phyloP scores from a whole-genome alignment of 2,888 invertebrate genomes.

The Palloptera scutellata region DNA sequence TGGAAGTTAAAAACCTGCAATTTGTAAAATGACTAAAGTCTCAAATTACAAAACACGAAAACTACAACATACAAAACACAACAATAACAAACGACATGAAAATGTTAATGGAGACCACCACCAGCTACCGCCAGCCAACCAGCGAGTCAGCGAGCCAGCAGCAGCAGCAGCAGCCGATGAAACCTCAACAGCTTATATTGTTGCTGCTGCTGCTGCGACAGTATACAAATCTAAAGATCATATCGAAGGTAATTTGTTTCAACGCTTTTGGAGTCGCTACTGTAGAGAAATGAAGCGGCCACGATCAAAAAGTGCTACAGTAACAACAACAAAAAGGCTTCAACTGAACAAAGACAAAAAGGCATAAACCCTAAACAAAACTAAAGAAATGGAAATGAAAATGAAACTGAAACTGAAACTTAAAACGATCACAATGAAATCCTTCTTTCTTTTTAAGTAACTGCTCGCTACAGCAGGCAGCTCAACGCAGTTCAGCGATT shows the following conservation, averaged over 20 bases:
- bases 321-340: conserved; percentile 18
- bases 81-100: conserved; percentile 41
- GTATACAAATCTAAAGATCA: conserved; percentile 35
- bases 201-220: neutral
- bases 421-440: conserved; percentile 35
- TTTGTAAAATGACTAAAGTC: conserved; percentile 34
- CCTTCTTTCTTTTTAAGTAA: conserved; percentile 21
- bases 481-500: conserved; percentile 15
- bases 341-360: conserved; percentile 25
- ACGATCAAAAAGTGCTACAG: conserved; percentile 38
- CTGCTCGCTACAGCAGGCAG: neutral
- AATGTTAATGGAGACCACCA: conserved; percentile 48
- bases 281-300: conserved; percentile 42
- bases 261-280: conserved; percentile 46
- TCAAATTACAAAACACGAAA: conserved; percentile 27
- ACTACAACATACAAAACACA: conserved; percentile 28
- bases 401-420: conserved; percentile 43
- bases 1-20: conserved; percentile 36
- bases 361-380: conserved; percentile 30
- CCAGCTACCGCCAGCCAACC: conserved; percentile 16
- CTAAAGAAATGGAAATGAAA: conserved; percentile 40
- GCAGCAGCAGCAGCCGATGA: conserved; percentile 20
- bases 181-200: neutral
- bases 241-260: conserved; percentile 48
- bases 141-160: conserved; percentile 26